Percentiles rank a stretch among this genome's conserved stretches.
Conservation (phyloP, 2,888 invertebrate species). For the Caenorhabditis japonica region DNA sequence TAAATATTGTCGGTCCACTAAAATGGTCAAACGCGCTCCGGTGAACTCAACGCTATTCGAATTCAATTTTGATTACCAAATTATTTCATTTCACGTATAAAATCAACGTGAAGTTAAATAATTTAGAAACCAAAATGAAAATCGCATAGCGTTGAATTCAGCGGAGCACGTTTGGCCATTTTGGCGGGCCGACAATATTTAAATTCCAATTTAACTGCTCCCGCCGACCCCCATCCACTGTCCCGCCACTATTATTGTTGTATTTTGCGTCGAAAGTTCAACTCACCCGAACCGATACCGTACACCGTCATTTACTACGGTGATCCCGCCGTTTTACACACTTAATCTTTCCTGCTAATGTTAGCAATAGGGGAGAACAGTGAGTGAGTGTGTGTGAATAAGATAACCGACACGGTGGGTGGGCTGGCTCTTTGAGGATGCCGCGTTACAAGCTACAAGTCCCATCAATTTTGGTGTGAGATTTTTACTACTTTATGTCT, state of each 20-base stretch:
- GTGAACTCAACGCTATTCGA: too few relatives aligned
- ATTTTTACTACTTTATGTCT: too few relatives aligned
- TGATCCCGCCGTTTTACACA: slow-evolving; percentile 41
- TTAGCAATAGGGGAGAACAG: slow-evolving; percentile 32
- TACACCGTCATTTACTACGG: slow-evolving; percentile 18
- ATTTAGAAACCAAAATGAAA: too few relatives aligned
- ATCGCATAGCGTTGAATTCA: too few relatives aligned
- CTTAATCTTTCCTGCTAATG: slow-evolving; percentile 56
- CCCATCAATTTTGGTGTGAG: too few relatives aligned
- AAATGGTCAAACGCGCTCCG: too few relatives aligned
- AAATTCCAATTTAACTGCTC: slow-evolving; percentile 6
- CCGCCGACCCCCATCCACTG: background rate
- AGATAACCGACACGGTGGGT: slow-evolving; percentile 49
- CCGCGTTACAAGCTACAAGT: slow-evolving; percentile 5
- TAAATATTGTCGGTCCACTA: too few relatives aligned
- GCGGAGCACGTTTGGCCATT: too few relatives aligned
- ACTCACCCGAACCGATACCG: background rate
- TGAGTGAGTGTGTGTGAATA: slow-evolving; percentile 43
- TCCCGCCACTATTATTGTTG: slow-evolving; percentile 10
- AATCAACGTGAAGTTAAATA: too few relatives aligned
- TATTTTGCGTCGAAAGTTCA: slow-evolving; percentile 22
- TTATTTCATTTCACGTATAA: too few relatives aligned
- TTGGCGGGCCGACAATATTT: too few relatives aligned
- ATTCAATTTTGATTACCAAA: too few relatives aligned
- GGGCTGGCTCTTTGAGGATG: slow-evolving; percentile 32